phyloP scores from a whole-genome alignment of 2,888 invertebrate species.

The Chrysina gloriosa region DNA sequence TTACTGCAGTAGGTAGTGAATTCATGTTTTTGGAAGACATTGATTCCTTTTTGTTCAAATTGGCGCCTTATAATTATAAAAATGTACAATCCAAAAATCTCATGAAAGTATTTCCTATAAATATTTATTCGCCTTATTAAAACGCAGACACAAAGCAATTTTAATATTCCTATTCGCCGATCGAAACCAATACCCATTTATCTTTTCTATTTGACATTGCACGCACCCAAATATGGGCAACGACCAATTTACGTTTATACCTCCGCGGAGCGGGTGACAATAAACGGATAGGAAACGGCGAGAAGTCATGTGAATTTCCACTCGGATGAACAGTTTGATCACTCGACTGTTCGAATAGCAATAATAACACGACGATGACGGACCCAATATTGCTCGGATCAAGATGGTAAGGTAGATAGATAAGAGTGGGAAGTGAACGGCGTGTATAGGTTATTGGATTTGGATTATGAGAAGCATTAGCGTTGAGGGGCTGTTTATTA shows the following conservation, averaged over 20 bases:
- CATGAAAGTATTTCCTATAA: too few relatives aligned
- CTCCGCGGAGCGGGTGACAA: neutral
- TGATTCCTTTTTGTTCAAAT: too few relatives aligned
- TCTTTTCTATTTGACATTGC: slow-evolving; percentile 3
- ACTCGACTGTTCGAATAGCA: slow-evolving; percentile 20
- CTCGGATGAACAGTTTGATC: slow-evolving; percentile 27
- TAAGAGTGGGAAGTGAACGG: neutral
- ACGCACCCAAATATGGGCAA: slow-evolving; percentile 19
- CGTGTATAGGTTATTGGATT: slow-evolving; percentile 20
- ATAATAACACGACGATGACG: slow-evolving; percentile 12
- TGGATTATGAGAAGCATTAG: slow-evolving; percentile 59
- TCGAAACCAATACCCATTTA: slow-evolving; percentile 17
- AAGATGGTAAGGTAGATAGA: slow-evolving; percentile 12
- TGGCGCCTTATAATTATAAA: too few relatives aligned
- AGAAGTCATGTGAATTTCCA: slow-evolving; percentile 32
- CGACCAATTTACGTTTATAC: slow-evolving; percentile 17
- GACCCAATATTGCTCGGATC: slow-evolving; percentile 16
- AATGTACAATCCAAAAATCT: too few relatives aligned
- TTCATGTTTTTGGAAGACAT: too few relatives aligned
- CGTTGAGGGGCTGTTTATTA: slow-evolving; percentile 60
- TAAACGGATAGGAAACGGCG: slow-evolving; percentile 3
- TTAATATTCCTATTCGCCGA: slow-evolving; percentile 19
- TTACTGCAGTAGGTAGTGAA: too few relatives aligned
- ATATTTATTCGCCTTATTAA: too few relatives aligned
- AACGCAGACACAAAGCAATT: neutral